Conservation (phyloP, 2,113 vertebrate species). For the Podiceps cristatus region DNA sequence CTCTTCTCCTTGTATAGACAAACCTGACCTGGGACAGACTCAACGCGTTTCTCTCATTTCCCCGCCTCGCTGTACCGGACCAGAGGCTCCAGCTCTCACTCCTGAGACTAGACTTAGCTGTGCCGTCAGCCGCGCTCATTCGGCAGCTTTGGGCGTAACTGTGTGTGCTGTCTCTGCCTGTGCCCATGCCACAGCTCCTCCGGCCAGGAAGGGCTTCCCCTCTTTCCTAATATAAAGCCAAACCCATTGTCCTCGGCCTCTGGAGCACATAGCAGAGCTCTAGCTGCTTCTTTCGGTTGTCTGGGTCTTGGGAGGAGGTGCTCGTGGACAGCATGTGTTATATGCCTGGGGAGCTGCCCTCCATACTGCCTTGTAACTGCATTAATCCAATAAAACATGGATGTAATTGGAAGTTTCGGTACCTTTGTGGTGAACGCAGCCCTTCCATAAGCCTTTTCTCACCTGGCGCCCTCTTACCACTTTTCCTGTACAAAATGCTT, state of each 20-base stretch:
- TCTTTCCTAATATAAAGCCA: neutral
- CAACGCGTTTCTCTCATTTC: neutral
- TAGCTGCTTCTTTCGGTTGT: neutral
- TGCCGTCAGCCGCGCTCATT: neutral
- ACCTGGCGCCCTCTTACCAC: neutral
- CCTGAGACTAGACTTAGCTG: neutral
- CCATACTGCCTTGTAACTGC: neutral
- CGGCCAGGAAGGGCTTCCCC: neutral
- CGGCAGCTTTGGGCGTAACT: neutral
- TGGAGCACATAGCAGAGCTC: neutral
- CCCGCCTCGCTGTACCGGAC: neutral
- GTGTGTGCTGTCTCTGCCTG: neutral
- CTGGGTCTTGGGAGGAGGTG: neutral
- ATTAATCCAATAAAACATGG: slow-evolving; percentile 46
- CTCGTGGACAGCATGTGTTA: neutral
- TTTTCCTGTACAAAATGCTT: neutral
- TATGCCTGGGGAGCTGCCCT: neutral
- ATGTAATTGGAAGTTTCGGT: neutral
- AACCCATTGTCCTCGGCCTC: neutral
- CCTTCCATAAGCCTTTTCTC: neutral
- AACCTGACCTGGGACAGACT: neutral
- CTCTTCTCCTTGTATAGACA: neutral
- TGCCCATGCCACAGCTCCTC: neutral
- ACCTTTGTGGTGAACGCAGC: neutral
- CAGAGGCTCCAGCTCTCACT: neutral